These are phyloP conservation scores for Meganola albula DNA, from an alignment of 2,888 invertebrate species.

Conservation along the genomic window DNA sequence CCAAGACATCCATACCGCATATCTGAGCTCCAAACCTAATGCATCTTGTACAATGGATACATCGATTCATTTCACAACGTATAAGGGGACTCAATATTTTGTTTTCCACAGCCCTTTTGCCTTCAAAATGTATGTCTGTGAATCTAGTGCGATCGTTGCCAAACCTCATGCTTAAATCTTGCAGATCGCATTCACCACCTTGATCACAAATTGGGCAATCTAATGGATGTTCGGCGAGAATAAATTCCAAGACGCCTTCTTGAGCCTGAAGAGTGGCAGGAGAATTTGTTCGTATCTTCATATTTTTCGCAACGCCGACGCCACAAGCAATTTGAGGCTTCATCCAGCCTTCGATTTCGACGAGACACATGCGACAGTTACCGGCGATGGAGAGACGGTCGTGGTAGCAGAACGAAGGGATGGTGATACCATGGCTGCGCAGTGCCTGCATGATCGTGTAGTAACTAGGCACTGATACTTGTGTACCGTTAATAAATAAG, in stretches of 20 bases:
- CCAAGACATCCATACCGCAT: conserved; percentile 96
- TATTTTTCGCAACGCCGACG: conserved; percentile 97
- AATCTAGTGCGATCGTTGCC: conserved; percentile 96
- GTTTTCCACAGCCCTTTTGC: conserved; percentile 97
- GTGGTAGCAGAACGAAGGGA: conserved; percentile 99
- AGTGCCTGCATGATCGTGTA: conserved; percentile 91
- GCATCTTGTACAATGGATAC: conserved; percentile 99
- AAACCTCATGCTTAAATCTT: conserved; percentile 99
- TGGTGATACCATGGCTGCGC: conserved; percentile 38
- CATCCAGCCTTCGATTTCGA: conserved; percentile 96
- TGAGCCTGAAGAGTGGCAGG: conserved; percentile 83
- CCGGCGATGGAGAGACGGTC: conserved; percentile 98
- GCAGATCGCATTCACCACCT: conserved; percentile 94
- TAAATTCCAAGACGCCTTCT: conserved; percentile 95
- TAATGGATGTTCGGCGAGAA: conserved; percentile 97
- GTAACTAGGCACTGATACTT: conserved; percentile 93
- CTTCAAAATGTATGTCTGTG: conserved; percentile 91
- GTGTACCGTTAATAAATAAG: conserved; percentile 96
- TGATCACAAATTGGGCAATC: conserved; percentile 99
- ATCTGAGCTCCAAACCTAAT: conserved; percentile 98
- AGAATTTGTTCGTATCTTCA: conserved; percentile 97
- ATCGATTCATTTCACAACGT: conserved; percentile 98
- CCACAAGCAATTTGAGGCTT: conserved; percentile 99
- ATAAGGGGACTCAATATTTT: conserved; percentile 97
- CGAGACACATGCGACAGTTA: conserved; percentile 99